A percentile compares a stretch with the other conserved stretches of the same genome.
phyloP scores from a whole-genome alignment of 2,113 vertebrate genomes.

The Psittacus erithacus region DNA sequence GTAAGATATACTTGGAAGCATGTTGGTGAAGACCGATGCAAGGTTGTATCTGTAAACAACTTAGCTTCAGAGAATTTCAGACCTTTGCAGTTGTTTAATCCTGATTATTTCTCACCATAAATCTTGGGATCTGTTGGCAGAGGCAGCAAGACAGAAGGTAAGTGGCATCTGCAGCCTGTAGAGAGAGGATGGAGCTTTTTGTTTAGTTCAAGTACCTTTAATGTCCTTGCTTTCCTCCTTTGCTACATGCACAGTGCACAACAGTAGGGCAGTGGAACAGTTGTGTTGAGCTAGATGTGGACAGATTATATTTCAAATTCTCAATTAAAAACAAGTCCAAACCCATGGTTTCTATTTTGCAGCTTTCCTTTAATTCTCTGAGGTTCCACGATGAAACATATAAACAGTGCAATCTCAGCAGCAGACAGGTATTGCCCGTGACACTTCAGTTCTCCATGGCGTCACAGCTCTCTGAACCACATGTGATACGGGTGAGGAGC shows the following conservation, averaged over 20 bases:
- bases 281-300: background rate
- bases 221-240: background rate
- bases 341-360: background rate
- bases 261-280: background rate
- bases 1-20: background rate
- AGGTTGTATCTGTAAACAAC: background rate
- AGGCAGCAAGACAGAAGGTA: background rate
- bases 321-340: conserved; percentile 28
- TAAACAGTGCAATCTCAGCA: conserved; percentile 20
- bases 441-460: background rate
- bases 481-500: background rate
- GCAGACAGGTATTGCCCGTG: conserved; percentile 17
- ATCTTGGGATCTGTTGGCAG: background rate
- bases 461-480: background rate
- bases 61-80: background rate
- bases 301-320: background rate
- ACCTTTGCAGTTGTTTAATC: background rate
- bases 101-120: background rate
- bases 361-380: conserved; percentile 43
- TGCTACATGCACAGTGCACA: background rate
- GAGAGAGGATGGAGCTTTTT: background rate
- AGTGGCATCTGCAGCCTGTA: background rate
- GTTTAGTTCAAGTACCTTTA: background rate
- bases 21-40: background rate
- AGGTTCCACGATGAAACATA: background rate